A percentile compares a stretch with the other conserved stretches of the same genome.
phyloP scores from a whole-genome alignment of 2,113 vertebrate species.

The Terrapene triunguis region DNA sequence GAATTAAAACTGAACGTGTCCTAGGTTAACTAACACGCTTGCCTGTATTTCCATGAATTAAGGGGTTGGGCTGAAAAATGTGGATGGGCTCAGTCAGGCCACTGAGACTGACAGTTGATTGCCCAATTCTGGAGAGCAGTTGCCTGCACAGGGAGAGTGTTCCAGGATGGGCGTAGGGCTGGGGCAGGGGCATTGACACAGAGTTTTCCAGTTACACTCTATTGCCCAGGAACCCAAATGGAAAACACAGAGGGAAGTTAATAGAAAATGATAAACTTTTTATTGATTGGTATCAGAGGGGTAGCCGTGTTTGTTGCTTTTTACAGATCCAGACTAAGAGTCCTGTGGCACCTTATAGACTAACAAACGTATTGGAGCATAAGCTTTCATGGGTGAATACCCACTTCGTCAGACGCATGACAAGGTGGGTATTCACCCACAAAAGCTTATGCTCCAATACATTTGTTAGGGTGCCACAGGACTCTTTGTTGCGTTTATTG shows the following conservation, averaged over 20 bases:
- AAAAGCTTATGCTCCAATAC: too few relatives aligned
- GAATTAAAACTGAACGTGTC: not conserved
- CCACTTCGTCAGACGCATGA: too few relatives aligned
- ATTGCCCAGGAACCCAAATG: fast-evolving
- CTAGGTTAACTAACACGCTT: not conserved
- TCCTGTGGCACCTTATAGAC: too few relatives aligned
- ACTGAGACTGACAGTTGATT: not conserved
- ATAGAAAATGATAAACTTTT: not conserved
- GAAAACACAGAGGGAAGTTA: not conserved
- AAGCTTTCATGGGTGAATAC: too few relatives aligned
- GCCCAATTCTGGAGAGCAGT: not conserved
- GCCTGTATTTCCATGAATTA: not conserved
- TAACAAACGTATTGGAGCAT: too few relatives aligned
- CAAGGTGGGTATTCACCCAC: too few relatives aligned
- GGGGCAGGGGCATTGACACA: not conserved
- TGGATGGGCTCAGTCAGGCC: not conserved
- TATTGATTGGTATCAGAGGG: not conserved
- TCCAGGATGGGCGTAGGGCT: not conserved
- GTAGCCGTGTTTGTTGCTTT: too few relatives aligned
- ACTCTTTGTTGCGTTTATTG: not conserved
- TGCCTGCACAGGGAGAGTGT: not conserved
- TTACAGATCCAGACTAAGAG: too few relatives aligned
- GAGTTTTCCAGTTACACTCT: fast-evolving
- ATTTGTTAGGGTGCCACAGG: too few relatives aligned
- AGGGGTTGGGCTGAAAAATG: not conserved